A percentile compares a stretch with the other conserved stretches of the same genome.
These are phyloP conservation scores for Procambarus clarkii DNA, from an alignment of 1,140 invertebrate genomes.

Conservation along the genomic window DNA sequence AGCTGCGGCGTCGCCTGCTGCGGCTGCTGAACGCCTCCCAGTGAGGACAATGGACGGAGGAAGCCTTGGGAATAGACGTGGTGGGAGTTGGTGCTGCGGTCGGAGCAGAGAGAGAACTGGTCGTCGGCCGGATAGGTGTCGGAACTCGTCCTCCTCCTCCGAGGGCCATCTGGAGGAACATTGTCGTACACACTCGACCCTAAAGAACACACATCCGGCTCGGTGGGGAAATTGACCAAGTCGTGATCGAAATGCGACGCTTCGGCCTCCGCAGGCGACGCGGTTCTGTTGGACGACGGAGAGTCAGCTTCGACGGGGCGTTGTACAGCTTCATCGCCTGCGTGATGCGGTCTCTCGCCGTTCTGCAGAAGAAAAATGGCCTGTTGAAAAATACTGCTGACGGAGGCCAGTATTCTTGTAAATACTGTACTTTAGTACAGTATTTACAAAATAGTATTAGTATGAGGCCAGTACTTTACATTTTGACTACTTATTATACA, in stretches of 20 bases:
- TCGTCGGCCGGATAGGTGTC: background rate
- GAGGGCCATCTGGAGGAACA: background rate
- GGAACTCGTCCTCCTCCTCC: conserved; percentile 1
- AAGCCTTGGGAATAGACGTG: conserved; percentile 2
- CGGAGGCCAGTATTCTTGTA: too few relatives aligned
- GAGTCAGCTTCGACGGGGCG: background rate
- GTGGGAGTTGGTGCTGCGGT: background rate
- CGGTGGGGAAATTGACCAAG: background rate
- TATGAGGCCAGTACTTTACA: too few relatives aligned
- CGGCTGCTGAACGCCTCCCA: background rate
- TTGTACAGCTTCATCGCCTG: background rate
- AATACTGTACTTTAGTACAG: too few relatives aligned
- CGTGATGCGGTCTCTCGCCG: background rate
- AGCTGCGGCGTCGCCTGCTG: conserved; percentile 15
- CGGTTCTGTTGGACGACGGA: background rate
- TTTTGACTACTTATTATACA: too few relatives aligned
- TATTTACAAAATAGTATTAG: too few relatives aligned
- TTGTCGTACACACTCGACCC: background rate
- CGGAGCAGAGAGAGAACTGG: conserved; percentile 20
- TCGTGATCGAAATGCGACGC: background rate
- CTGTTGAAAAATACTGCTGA: too few relatives aligned
- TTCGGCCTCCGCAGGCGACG: background rate
- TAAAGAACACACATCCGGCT: background rate
- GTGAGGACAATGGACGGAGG: conserved; percentile 33
- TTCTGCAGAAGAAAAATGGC: background rate